Base-by-base conservation (phyloP, 2,888 invertebrate species). In the Trachelus iudaicus region DNA sequence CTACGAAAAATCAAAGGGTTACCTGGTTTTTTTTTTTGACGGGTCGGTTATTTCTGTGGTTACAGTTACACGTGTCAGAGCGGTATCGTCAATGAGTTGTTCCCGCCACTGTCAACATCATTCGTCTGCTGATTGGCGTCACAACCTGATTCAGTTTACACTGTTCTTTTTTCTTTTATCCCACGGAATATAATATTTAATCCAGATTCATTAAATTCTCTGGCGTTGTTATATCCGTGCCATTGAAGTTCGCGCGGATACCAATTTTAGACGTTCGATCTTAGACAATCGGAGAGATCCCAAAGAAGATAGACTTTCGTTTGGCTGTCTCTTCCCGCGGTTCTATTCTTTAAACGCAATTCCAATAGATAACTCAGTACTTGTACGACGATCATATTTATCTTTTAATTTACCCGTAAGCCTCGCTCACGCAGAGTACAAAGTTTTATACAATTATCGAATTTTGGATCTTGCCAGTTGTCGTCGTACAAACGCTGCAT, bases 51-150 rank as follows among this genome's bases (percentile, higher is more conserved):
- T 92, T 92, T 92, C 93, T 94, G 93, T 94, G 94, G 94, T 96
- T 96, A 93, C 96, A 97, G 97, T 94, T 97, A 97, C 95, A 94
- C 96, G 94, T 96, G 96, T 94, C 97, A 97, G 94, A 96, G 97
- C 94, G 94, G 96, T 94, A 96, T 96, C 93, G 96, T 97, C 93
- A 96, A 97, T 95, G 97, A 97, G 93, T 95, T 97, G 93, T 97
- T 97, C 94, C 97, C 97, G 92, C 94, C 94, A 89, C 92, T 94
- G 89, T 88, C 91, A 83, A 85, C 84, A 81, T 82, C 86, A 85
- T 85, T 84, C 84, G 84, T 85, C 84, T 81, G 84, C 84, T 86
- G 87, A 89, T 87, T 13, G 85, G 83, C 85, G 84, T 82, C 87
- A 86, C 83, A 85, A 86, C 86, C 86, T 83, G 86, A 86, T 82